Percentiles rank a stretch among this genome's conserved stretches.
Evolutionary conservation across 2,797 vertebrate genomes (phyloP).

Genomic region (Molossus molossus): DNA sequence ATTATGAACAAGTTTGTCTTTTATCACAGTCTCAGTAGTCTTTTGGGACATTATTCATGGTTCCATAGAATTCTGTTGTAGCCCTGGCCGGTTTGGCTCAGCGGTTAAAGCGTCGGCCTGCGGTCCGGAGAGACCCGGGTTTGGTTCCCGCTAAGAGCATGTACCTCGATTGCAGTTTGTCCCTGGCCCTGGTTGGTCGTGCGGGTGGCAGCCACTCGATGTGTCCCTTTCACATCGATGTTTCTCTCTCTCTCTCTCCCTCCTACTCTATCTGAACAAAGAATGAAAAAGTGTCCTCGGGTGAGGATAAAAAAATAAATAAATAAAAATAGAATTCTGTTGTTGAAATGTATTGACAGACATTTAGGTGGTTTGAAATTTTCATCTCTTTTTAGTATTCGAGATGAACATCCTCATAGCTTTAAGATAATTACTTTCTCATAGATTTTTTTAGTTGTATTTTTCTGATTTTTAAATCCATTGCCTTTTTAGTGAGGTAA

Average conservation of each 20-base stretch:
- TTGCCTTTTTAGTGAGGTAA: not conserved
- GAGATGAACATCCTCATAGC: not conserved
- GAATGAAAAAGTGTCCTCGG: too few relatives aligned
- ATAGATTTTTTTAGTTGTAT: not conserved
- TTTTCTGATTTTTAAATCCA: constrained; percentile 12
- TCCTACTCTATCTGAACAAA: too few relatives aligned
- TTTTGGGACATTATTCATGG: not conserved
- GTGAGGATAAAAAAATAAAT: too few relatives aligned
- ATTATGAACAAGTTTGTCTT: not conserved
- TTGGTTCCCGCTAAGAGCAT: too few relatives aligned
- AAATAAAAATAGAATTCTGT: not conserved
- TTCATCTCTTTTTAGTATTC: constrained; percentile 38
- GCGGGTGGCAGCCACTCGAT: too few relatives aligned
- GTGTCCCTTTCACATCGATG: too few relatives aligned
- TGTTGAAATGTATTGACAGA: not conserved
- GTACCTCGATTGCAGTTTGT: too few relatives aligned
- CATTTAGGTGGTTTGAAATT: constrained; percentile 58
- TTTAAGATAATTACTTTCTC: constrained; percentile 17
- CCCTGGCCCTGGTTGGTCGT: too few relatives aligned
- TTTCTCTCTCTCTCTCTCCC: too few relatives aligned
- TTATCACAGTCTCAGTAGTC: not conserved
- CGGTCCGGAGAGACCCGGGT: too few relatives aligned
- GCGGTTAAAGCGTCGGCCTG: too few relatives aligned
- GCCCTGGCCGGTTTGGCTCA: too few relatives aligned
- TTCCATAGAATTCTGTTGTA: constrained; percentile 4